A percentile compares a stretch with the other conserved stretches of the same genome.
Conservation (phyloP, 30 jellyfish, hydroid and myxozoan genomes). For the Hydractinia symbiolongicarpus region DNA sequence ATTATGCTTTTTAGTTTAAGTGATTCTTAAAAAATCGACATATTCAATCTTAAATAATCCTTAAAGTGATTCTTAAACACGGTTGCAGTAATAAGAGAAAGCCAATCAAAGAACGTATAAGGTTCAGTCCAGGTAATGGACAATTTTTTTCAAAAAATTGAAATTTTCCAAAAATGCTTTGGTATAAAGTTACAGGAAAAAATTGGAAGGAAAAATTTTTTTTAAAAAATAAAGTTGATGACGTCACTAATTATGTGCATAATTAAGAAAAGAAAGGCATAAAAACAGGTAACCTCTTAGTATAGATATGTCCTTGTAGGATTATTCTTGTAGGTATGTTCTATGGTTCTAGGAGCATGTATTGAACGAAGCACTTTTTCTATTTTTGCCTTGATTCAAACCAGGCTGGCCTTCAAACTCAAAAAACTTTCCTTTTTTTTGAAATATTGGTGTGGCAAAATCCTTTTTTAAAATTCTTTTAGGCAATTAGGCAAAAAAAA, state of each 20-base stretch:
- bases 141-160: conserved; percentile 1
- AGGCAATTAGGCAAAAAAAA: not conserved
- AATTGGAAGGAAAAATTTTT: not conserved
- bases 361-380: conserved; percentile 13
- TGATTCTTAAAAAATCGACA: no score
- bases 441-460: not conserved
- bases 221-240: not conserved
- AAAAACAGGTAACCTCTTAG: conserved; percentile 2
- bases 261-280: not conserved
- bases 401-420: conserved; percentile 21
- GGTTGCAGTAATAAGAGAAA: no score
- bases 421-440: not conserved
- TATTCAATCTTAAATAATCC: no score
- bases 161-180: conserved; percentile 4
- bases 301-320: not conserved
- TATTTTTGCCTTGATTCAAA: not conserved
- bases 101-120: no score
- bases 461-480: not conserved
- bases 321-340: conserved; percentile 8
- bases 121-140: conserved; percentile 24
- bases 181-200: not conserved
- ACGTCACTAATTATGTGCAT: conserved; percentile 26
- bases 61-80: no score
- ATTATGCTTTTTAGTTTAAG: no score
- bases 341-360: conserved; percentile 3